phyloP scores from a whole-genome alignment of 2,888 invertebrate species.

The Yponomeuta evonymella region DNA sequence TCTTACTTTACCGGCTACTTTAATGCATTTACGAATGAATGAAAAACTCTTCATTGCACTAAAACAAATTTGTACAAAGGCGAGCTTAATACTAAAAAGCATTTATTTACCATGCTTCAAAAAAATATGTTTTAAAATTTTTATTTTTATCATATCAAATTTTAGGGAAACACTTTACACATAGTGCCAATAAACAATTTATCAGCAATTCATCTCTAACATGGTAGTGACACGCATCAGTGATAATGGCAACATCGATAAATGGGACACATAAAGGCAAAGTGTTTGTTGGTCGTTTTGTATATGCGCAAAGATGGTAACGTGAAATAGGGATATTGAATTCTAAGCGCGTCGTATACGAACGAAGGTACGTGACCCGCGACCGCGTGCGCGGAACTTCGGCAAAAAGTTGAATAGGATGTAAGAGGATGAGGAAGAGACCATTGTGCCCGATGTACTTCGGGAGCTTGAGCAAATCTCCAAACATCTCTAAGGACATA shows the following conservation, averaged over 20 bases:
- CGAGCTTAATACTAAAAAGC: too few species aligned
- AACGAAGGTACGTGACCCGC: slow-evolving; percentile 57
- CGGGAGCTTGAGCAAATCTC: slow-evolving; percentile 53
- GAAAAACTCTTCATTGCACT: too few species aligned
- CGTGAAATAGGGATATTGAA: slow-evolving; percentile 62
- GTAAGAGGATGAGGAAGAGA: slow-evolving; percentile 49
- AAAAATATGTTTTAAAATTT: too few species aligned
- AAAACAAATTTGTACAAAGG: too few species aligned
- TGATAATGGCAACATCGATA: slow-evolving; percentile 35
- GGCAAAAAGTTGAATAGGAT: slow-evolving; percentile 57
- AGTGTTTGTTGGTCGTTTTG: slow-evolving; percentile 47
- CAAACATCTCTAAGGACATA: slow-evolving; percentile 57
- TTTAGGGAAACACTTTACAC: too few species aligned
- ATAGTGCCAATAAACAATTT: background rate
- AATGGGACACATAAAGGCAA: slow-evolving; percentile 45
- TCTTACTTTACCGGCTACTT: too few species aligned
- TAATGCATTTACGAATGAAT: too few species aligned
- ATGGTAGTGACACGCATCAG: slow-evolving; percentile 20
- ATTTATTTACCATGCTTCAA: too few species aligned
- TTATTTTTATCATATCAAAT: too few species aligned
- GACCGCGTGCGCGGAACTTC: slow-evolving; percentile 47
- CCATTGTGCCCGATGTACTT: slow-evolving; percentile 59
- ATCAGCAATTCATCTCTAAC: background rate
- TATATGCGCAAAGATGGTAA: slow-evolving; percentile 46
- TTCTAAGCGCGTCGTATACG: slow-evolving; percentile 57